phyloP scores from a whole-genome alignment of 2,888 invertebrate species.

The Orchestes rusci region DNA sequence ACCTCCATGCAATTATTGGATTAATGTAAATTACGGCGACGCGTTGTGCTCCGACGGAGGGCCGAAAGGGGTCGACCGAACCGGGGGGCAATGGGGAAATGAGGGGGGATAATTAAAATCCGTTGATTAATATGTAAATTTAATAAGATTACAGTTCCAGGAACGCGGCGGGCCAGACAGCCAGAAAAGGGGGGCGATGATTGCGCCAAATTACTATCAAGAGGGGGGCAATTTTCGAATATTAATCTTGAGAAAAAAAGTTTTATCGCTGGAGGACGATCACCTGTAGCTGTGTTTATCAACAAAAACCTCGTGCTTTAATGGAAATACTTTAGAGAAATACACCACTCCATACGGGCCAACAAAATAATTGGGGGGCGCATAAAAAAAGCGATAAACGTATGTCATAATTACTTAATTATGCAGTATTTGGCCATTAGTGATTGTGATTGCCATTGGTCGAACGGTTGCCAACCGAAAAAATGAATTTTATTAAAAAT shows the following conservation, averaged over 20 bases:
- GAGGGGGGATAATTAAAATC: slow-evolving; percentile 87
- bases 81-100: no score
- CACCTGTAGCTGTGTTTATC: no score
- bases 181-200: slow-evolving; percentile 18
- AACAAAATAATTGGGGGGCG: no score
- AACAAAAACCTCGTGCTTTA: no score
- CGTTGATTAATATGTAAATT: slow-evolving; percentile 98
- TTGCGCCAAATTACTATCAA: slow-evolving; percentile 24
- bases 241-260: no score
- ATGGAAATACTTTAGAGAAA: no score
- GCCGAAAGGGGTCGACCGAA: slow-evolving; percentile 51
- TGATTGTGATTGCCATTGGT: slow-evolving; percentile 43
- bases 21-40: slow-evolving; percentile 69
- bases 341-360: no score
- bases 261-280: no score
- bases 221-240: no score
- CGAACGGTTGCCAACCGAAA: slow-evolving; percentile 45
- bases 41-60: slow-evolving; percentile 39
- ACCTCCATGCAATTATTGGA: slow-evolving; percentile 91
- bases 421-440: slow-evolving; percentile 44
- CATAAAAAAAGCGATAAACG: slow-evolving; percentile 40
- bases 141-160: slow-evolving; percentile 95
- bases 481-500: slow-evolving; percentile 48
- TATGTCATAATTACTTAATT: slow-evolving; percentile 45
- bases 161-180: slow-evolving; percentile 57